Percentiles rank a stretch among this genome's conserved stretches.
Evolutionary conservation across 2,113 vertebrate genomes (phyloP).

Genomic region (Microcebus jonahi): DNA sequence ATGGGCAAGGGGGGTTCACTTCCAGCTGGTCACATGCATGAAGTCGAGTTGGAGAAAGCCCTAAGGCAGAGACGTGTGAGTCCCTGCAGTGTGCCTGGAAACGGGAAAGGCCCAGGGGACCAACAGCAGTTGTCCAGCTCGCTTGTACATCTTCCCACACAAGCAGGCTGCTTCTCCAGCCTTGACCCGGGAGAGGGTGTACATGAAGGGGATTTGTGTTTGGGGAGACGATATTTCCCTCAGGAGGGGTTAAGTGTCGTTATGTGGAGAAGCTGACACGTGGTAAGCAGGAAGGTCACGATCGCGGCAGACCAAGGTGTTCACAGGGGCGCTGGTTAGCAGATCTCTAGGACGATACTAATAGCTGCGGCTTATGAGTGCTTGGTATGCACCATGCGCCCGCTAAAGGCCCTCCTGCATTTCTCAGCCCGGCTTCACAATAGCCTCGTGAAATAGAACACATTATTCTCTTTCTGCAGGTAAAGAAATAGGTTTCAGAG

Average conservation of each 20-base stretch:
- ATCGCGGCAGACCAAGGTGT: too few species aligned
- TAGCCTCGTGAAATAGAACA: neutral
- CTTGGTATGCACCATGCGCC: neutral
- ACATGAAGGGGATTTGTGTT: neutral
- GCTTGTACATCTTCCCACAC: fast-evolving
- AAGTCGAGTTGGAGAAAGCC: neutral
- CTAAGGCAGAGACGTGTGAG: neutral
- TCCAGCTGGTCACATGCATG: neutral
- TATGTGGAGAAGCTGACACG: neutral
- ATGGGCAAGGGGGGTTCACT: fast-evolving
- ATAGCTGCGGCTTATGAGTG: neutral
- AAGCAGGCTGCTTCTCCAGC: neutral
- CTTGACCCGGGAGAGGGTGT: neutral
- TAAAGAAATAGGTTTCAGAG: neutral
- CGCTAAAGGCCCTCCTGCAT: neutral
- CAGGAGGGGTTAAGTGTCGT: neutral
- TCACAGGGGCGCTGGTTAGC: fast-evolving
- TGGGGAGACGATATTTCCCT: neutral
- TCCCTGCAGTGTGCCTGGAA: neutral
- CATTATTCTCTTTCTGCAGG: neutral
- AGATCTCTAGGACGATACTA: neutral
- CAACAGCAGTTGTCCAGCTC: neutral
- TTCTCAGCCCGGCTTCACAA: neutral
- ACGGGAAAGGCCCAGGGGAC: neutral
- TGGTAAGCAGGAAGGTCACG: neutral